phyloP scores from a whole-genome alignment of 2,888 invertebrate genomes.

The Micoletzkya japonica region DNA sequence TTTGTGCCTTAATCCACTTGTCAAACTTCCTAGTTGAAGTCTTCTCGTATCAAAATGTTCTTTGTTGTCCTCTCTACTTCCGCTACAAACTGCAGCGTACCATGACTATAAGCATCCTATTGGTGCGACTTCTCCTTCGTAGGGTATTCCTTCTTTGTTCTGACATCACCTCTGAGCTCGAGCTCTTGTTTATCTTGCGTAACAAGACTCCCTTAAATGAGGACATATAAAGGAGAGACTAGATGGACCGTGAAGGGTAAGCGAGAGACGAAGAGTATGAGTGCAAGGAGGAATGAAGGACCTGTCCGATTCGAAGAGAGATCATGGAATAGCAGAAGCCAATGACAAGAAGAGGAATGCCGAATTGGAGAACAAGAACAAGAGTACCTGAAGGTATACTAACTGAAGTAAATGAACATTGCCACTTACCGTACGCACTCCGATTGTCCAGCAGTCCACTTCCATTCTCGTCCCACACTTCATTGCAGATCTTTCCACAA shows the following conservation, averaged over 20 bases:
- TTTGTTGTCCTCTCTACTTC: background rate
- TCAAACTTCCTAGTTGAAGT: background rate
- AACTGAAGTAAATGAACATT: background rate
- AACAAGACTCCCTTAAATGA: constrained; percentile 49
- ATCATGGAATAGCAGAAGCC: constrained; percentile 59
- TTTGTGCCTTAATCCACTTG: background rate
- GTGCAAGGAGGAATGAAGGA: constrained; percentile 15
- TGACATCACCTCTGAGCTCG: constrained; percentile 45
- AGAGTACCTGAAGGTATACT: constrained; percentile 45
- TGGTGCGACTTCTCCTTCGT: constrained; percentile 85
- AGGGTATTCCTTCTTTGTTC: constrained; percentile 54
- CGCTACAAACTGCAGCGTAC: constrained; percentile 65
- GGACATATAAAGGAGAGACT: background rate
- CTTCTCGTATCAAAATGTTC: no score
- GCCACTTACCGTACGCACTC: constrained; percentile 45
- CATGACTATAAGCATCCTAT: constrained; percentile 97
- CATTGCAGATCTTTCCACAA: constrained; percentile 55
- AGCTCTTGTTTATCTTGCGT: constrained; percentile 34
- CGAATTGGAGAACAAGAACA: constrained; percentile 59
- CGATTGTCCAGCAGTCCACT: constrained; percentile 28
- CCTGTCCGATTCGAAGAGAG: constrained; percentile 51
- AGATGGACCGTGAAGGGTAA: background rate
- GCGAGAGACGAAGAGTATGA: background rate
- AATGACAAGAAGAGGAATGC: constrained; percentile 57
- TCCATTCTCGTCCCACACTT: constrained; percentile 54